Percentiles rank a stretch among this genome's conserved stretches.
These are phyloP conservation scores for Brachyalestes nurse DNA, from an alignment of 2,797 vertebrate species.

Conservation along the genomic window DNA sequence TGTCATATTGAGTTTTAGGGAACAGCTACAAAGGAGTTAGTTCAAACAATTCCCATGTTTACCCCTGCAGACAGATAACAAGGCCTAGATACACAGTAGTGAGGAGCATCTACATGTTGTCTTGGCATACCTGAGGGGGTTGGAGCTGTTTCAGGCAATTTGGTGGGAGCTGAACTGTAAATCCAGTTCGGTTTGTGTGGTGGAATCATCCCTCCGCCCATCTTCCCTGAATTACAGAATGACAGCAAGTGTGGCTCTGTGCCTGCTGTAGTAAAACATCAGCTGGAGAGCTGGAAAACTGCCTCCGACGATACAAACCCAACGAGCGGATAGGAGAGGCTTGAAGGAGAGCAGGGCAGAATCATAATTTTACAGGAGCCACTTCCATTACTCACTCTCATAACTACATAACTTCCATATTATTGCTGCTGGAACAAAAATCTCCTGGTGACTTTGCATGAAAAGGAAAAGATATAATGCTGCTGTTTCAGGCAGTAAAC, in stretches of 20 bases:
- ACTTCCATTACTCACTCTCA: neutral
- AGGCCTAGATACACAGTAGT: neutral
- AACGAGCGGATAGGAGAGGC: neutral
- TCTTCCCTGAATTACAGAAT: neutral
- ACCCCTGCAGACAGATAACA: conserved; percentile 19
- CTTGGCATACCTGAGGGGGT: neutral
- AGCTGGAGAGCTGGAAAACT: neutral
- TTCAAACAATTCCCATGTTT: conserved; percentile 7
- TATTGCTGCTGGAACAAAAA: no score
- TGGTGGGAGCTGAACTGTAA: neutral
- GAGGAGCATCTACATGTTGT: neutral
- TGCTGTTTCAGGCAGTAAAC: no score
- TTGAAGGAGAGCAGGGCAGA: neutral
- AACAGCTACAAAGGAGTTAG: neutral
- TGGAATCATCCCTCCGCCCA: neutral
- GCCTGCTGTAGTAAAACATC: neutral
- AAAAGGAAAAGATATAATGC: no score
- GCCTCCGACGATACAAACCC: neutral
- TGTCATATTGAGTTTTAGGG: neutral
- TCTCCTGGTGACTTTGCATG: no score
- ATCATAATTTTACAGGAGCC: neutral
- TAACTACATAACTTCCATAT: neutral
- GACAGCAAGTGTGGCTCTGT: neutral
- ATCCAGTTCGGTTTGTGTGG: conserved; percentile 5
- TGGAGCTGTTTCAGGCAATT: neutral